Conservation (phyloP, 2,888 invertebrate genomes). For the Stenodema calcarata region DNA sequence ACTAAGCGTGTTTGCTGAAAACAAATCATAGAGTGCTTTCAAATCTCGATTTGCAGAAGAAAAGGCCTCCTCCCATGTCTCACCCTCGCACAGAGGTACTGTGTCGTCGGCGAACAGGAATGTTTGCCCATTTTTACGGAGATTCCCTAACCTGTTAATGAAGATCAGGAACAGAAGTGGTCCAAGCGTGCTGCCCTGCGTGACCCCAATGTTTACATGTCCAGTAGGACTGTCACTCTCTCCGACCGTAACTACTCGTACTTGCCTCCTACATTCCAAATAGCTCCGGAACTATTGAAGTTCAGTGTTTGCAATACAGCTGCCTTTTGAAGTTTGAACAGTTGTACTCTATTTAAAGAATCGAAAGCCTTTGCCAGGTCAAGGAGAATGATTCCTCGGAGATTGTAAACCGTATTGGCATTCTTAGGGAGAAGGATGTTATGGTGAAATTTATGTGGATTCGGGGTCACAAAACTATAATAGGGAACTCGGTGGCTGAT, state of each 20-base stretch:
- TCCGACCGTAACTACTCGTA: not conserved
- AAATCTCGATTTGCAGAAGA: not conserved
- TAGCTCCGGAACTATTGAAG: too few species aligned
- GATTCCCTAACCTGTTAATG: constrained; percentile 12
- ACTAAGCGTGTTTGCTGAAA: constrained; percentile 31
- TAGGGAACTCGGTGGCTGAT: too few species aligned
- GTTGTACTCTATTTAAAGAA: not conserved
- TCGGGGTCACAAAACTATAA: too few species aligned
- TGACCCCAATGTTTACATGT: not conserved
- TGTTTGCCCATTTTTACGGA: not conserved
- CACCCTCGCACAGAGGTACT: constrained; percentile 6
- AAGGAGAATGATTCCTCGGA: too few species aligned
- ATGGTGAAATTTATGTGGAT: too few species aligned
- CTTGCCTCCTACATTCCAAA: too few species aligned
- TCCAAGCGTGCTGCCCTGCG: constrained; percentile 32
- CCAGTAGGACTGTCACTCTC: not conserved
- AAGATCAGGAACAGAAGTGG: constrained; percentile 33
- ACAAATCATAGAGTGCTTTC: constrained; percentile 1
- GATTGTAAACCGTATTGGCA: too few species aligned
- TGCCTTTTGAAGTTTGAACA: not conserved
- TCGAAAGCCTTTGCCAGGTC: constrained; percentile 50
- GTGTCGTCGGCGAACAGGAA: constrained; percentile 35
- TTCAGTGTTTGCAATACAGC: not conserved
- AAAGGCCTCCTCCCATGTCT: constrained; percentile 38
- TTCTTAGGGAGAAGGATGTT: too few species aligned